These are phyloP conservation scores for Protomyctophum bolini DNA, from an alignment of 2,113 vertebrate species.

Conservation along the genomic window DNA sequence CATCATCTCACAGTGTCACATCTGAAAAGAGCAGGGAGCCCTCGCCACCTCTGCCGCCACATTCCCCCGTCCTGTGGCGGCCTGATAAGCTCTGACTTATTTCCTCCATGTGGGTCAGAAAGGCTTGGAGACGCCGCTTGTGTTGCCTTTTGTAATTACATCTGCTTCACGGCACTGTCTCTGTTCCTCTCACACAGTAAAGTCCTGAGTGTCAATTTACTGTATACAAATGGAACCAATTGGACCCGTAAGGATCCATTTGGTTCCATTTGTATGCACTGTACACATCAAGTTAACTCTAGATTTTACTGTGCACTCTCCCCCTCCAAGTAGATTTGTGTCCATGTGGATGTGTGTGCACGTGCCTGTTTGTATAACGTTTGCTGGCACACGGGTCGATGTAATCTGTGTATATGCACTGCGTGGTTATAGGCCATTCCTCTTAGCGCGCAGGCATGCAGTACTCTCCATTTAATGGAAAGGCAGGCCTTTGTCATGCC, in stretches of 20 bases:
- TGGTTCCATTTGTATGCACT: no score
- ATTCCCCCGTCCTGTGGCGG: constrained; percentile 60
- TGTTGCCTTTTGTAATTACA: constrained; percentile 75
- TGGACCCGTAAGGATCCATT: no score
- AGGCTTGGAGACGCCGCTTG: constrained; percentile 60
- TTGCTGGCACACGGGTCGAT: not conserved
- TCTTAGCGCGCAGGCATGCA: constrained; percentile 40
- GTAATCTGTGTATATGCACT: constrained; percentile 34
- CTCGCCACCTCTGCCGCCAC: constrained; percentile 50
- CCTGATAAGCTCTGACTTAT: constrained; percentile 73
- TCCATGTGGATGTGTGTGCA: constrained; percentile 11
- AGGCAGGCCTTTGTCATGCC: constrained; percentile 30
- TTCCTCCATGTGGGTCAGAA: constrained; percentile 64
- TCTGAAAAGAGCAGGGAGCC: constrained; percentile 57
- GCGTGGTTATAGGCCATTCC: constrained; percentile 29
- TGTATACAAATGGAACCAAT: no score
- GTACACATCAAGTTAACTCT: no score
- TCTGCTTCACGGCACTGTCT: constrained; percentile 62
- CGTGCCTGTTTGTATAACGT: constrained; percentile 5
- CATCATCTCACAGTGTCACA: constrained; percentile 54
- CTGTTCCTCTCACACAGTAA: constrained; percentile 22
- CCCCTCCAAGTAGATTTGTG: constrained; percentile 45
- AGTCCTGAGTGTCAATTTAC: no score
- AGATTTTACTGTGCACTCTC: not conserved
- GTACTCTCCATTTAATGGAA: constrained; percentile 25